Evolutionary conservation across 2,888 invertebrate species (phyloP).

Genomic region (Drosophila bunnanda): DNA sequence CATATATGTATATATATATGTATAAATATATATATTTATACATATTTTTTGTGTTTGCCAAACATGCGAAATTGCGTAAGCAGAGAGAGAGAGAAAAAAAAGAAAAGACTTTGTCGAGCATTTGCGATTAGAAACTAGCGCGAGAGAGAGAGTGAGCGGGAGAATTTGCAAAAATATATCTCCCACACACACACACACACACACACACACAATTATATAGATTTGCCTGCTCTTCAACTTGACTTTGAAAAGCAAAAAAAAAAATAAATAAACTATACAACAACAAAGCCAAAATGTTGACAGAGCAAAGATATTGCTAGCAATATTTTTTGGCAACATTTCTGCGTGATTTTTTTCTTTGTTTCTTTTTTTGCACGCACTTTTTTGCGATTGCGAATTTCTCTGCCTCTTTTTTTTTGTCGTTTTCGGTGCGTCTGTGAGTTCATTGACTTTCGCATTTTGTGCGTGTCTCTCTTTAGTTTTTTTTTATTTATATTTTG

Average conservation of each 20-base stretch:
- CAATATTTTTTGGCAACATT: conserved; percentile 67
- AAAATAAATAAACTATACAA: no score
- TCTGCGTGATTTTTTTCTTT: conserved; percentile 35
- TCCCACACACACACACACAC: conserved; percentile 25
- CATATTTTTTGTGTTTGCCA: conserved; percentile 61
- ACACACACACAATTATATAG: conserved; percentile 11
- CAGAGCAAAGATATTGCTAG: conserved; percentile 38
- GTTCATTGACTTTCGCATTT: conserved; percentile 65
- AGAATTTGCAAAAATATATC: conserved; percentile 70
- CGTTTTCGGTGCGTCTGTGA: conserved; percentile 14
- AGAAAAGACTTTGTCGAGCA: neutral
- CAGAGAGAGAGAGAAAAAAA: conserved; percentile 10
- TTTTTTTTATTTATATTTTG: conserved; percentile 39
- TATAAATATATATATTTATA: neutral
- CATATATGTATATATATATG: neutral
- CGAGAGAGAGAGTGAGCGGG: conserved; percentile 23
- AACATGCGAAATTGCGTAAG: conserved; percentile 76
- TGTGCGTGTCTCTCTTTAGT: conserved; percentile 59
- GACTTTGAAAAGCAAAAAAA: conserved; percentile 66
- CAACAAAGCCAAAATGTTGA: conserved; percentile 57
- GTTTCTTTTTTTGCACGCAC: conserved; percentile 28
- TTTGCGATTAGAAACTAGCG: conserved; percentile 24
- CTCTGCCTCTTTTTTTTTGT: conserved; percentile 22
- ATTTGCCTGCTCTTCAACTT: conserved; percentile 72
- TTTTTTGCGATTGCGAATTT: conserved; percentile 41